Evolutionary conservation across 2,888 invertebrate genomes (phyloP).

Genomic region (Dioctria linearis): DNA sequence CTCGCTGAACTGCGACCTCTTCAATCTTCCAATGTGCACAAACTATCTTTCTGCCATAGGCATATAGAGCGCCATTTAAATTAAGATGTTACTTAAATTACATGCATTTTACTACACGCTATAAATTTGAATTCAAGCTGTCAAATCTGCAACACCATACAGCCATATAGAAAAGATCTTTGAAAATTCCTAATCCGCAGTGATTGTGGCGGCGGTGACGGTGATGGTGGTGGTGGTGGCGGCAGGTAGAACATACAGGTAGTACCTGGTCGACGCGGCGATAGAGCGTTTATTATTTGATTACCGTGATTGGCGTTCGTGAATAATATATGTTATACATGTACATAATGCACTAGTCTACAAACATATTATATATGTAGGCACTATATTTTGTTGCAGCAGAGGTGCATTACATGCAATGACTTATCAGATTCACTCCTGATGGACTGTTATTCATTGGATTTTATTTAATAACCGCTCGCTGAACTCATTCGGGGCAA

Average conservation of each 20-base stretch:
- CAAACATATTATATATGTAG: no score
- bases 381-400: neutral
- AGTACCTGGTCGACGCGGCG: conserved; percentile 2
- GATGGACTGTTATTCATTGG: conserved; percentile 44
- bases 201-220: neutral
- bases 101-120: conserved; percentile 41
- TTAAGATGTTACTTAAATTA: conserved; percentile 44
- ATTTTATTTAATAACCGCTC: conserved; percentile 23
- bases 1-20: conserved; percentile 38
- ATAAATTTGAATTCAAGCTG: conserved; percentile 40
- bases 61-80: conserved; percentile 38
- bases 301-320: conserved; percentile 48
- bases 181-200: conserved; percentile 13
- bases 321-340: conserved; percentile 18
- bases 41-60: neutral
- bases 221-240: neutral
- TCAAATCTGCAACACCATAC: conserved; percentile 7
- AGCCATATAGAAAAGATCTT: neutral
- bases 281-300: conserved; percentile 44
- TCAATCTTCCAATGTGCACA: neutral
- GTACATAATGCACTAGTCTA: no score
- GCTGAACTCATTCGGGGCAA: conserved; percentile 32
- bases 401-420: conserved; percentile 43
- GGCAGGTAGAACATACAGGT: neutral
- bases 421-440: conserved; percentile 37